Conservation (phyloP, 2,797 vertebrate genomes). For the Distichodus sexfasciatus region DNA sequence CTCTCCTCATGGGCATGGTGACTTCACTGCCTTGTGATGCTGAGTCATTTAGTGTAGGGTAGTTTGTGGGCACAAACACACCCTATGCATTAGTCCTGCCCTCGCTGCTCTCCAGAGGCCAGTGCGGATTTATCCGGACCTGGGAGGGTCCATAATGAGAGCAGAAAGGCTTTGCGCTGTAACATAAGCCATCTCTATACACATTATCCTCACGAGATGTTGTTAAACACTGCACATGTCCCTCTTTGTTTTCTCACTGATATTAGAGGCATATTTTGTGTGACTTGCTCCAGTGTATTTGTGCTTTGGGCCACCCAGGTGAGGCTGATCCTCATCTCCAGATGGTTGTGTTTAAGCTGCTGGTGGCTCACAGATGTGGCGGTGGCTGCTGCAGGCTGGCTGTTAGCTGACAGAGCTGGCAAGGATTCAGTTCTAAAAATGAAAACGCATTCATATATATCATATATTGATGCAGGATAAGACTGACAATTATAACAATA, state of each 20-base stretch:
- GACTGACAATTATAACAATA: too few species aligned
- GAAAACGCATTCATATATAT: too few species aligned
- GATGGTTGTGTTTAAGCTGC: slow-evolving; percentile 14
- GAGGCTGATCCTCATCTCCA: slow-evolving; percentile 10
- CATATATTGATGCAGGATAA: too few species aligned
- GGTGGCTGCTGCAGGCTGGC: background rate
- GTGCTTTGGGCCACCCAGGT: background rate
- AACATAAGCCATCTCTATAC: background rate
- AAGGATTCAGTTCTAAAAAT: background rate
- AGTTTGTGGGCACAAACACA: slow-evolving; percentile 32
- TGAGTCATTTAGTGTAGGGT: slow-evolving; percentile 45
- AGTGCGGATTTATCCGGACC: slow-evolving; percentile 14
- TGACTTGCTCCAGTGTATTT: background rate
- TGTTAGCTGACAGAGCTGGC: slow-evolving; percentile 9
- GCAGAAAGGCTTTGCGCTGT: background rate
- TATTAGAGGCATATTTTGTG: background rate
- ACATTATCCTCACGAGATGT: background rate
- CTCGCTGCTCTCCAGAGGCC: slow-evolving; percentile 31
- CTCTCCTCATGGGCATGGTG: slow-evolving; percentile 15
- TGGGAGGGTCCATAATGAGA: slow-evolving; percentile 21
- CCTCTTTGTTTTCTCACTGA: background rate
- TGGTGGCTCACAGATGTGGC: slow-evolving; percentile 13
- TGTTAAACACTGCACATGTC: background rate
- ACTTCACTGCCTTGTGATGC: slow-evolving; percentile 31
- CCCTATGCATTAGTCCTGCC: slow-evolving; percentile 30